A percentile compares a stretch with the other conserved stretches of the same genome.
phyloP scores from a whole-genome alignment of 1,140 invertebrate genomes.

The Drosophila gunungcola region DNA sequence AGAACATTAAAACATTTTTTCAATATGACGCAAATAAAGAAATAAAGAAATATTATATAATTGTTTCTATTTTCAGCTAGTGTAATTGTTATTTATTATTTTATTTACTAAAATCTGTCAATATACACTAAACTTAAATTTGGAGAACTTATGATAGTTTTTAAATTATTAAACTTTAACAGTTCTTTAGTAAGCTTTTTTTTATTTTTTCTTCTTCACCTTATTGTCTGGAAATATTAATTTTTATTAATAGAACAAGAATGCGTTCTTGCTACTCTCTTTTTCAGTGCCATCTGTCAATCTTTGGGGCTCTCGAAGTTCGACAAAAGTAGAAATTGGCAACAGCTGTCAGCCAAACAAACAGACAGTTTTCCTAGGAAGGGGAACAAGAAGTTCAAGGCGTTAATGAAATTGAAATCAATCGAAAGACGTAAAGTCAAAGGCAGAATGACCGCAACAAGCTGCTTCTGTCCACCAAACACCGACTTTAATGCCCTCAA shows the following conservation, averaged over 20 bases:
- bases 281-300: conserved; percentile 27
- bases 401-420: conserved; percentile 81
- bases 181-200: neutral
- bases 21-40: no score
- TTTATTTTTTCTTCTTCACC: no score
- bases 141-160: no score
- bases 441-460: conserved; percentile 26
- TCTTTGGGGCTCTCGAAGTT: conserved; percentile 8
- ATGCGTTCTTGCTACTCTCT: neutral
- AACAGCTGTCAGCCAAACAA: conserved; percentile 49
- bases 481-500: conserved; percentile 6
- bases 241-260: neutral
- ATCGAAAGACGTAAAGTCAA: conserved; percentile 25
- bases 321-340: conserved; percentile 43
- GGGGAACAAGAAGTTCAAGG: conserved; percentile 21
- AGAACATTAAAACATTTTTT: neutral
- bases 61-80: no score
- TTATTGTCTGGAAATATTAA: neutral
- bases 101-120: no score
- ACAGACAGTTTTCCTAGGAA: conserved; percentile 27
- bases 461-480: conserved; percentile 3
- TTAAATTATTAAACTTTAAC: no score
- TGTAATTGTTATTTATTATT: no score
- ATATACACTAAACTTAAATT: no score
- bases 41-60: no score